Base-by-base conservation (phyloP, 92 coral and sea anemone genomes). In the Palythoa heliodiscus region DNA sequence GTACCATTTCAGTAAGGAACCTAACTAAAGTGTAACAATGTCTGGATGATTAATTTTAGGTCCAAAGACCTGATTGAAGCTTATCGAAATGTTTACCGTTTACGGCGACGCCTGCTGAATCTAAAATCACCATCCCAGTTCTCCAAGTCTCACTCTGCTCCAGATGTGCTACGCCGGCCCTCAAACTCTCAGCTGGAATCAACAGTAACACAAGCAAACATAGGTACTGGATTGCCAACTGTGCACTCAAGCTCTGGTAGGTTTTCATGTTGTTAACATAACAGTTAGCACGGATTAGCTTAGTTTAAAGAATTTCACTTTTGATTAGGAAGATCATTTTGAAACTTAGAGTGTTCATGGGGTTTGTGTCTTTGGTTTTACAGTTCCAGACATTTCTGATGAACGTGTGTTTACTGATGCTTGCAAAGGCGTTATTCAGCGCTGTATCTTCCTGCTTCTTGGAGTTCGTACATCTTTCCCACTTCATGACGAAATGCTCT, bases 381-480 rank as follows among this genome's bases (percentile, higher is more conserved):
- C 24, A 66, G 82, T 66, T 80, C 80, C 86, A 91, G 93, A 84
- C 11, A 19, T 39, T 25, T 78, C 67, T 22, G 79, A 61, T 48
- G 93, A 92, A 38, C 97, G 91, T 54, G 71, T 66, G 12, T 93
- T 93, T 60, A 50, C 86, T 11, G 97, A 92, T 73, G 93, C 93
- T 70, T 93, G 95, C 61, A 92, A 88, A 78, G 92, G 91, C 48
- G 95, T 93, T 12, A 87, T 93, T 39, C 95, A 93, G 58, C 95
- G 97, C 24, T 92, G 97, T 54, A 79, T 93, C 66, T 93, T 93
- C 66, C 93, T 93, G 19, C 91, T 93, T 15, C 95, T 93, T 72
- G 95, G 95, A 14, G 93, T 93, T 2, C 92, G 91, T 20, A 83
- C 93, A 16, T 90, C 97, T 23, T 93, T 89, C 77, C 95, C 95